Evolutionary conservation across 2,113 vertebrate species (phyloP).

Genomic region (Syrmaticus mikado): DNA sequence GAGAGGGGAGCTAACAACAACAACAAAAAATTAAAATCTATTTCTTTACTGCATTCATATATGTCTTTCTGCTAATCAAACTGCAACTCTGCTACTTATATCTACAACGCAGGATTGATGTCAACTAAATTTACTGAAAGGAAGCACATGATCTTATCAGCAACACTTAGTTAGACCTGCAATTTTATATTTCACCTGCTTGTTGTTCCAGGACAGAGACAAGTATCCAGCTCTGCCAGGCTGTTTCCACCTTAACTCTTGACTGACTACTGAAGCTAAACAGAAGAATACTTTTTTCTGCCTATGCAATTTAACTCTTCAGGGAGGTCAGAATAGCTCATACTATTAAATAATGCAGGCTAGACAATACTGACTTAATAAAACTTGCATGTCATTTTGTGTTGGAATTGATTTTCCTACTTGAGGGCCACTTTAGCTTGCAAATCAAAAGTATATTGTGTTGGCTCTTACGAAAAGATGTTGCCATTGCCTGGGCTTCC

Average conservation of each 20-base stretch:
- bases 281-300: not conserved
- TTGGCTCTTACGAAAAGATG: slow-evolving; percentile 42
- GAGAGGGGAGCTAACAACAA: not conserved
- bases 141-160: slow-evolving; percentile 2
- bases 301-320: slow-evolving; percentile 73
- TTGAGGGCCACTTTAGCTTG: slow-evolving; percentile 61
- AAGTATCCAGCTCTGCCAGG: not conserved
- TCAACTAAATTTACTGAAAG: not conserved
- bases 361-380: slow-evolving; percentile 75
- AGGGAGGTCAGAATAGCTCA: slow-evolving; percentile 57
- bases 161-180: not conserved
- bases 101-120: not conserved
- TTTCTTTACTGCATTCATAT: not conserved
- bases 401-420: slow-evolving; percentile 78
- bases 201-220: not conserved
- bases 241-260: not conserved
- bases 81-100: not conserved
- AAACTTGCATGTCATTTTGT: slow-evolving; percentile 73
- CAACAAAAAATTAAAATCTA: not conserved
- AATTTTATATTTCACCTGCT: slow-evolving; percentile 24
- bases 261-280: not conserved
- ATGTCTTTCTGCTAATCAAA: not conserved
- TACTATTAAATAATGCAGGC: slow-evolving; percentile 77
- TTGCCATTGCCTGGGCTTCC: slow-evolving; percentile 39
- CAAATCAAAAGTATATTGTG: slow-evolving; percentile 74